A percentile compares a stretch with the other conserved stretches of the same genome.
Conservation (phyloP, 1,140 invertebrate species). For the Lamellibrachia luymesi region DNA sequence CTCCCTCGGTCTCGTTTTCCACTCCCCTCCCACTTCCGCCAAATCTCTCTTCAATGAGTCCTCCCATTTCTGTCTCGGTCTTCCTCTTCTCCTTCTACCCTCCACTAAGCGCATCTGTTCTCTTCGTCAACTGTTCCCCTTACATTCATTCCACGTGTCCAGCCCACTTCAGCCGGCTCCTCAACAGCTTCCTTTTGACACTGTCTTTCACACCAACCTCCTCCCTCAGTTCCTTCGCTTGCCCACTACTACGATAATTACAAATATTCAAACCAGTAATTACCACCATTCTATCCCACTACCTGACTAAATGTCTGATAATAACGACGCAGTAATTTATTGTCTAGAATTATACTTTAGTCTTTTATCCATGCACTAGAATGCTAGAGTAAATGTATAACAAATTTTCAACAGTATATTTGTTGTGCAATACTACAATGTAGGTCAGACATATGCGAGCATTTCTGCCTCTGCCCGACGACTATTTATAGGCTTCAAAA, state of each 20-base stretch:
- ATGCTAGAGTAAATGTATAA: conserved; percentile 18
- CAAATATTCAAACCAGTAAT: neutral
- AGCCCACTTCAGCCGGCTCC: neutral
- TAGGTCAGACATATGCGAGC: conserved; percentile 9
- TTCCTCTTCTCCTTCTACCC: no score
- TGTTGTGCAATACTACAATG: conserved; percentile 15
- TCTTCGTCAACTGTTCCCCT: no score
- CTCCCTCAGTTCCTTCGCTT: no score
- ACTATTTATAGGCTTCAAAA: conserved; percentile 25
- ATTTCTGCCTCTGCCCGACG: conserved; percentile 9
- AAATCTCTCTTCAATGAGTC: no score
- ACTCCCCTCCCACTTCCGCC: no score
- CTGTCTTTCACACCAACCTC: no score
- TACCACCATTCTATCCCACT: neutral
- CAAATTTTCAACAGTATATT: neutral
- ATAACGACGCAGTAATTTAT: neutral
- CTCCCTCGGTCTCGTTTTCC: no score
- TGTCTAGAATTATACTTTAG: neutral
- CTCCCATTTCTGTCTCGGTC: no score
- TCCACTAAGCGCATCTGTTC: no score
- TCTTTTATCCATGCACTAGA: conserved; percentile 13
- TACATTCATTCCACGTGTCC: no score
- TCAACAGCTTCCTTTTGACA: no score
- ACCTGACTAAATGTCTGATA: neutral
- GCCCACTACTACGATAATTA: neutral